Evolutionary conservation across 2,888 invertebrate genomes (phyloP).

Genomic region (Invenusta paracnida): DNA sequence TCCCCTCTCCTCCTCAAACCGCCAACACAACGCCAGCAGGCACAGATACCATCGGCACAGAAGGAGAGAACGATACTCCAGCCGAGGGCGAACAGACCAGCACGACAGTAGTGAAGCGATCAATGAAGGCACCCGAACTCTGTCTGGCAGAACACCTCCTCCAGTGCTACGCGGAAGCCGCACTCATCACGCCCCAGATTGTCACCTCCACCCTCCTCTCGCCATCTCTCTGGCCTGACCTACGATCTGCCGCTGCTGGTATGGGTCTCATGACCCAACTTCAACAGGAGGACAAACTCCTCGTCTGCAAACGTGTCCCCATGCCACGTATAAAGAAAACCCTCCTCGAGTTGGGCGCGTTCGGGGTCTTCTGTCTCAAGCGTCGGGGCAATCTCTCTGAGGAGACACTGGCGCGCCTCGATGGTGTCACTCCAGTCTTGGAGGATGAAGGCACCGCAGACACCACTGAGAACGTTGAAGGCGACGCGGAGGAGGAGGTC

Average conservation of each 20-base stretch:
- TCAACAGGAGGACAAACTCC: not conserved
- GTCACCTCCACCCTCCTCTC: not conserved
- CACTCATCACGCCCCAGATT: not conserved
- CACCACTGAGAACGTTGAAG: not conserved
- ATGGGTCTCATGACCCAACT: constrained; percentile 3
- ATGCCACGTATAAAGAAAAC: constrained; percentile 34
- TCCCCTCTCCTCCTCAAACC: not conserved
- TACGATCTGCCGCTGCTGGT: not conserved
- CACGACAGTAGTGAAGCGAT: not conserved
- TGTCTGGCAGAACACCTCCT: not conserved
- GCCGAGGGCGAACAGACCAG: not conserved
- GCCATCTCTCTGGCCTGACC: not conserved
- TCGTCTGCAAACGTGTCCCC: constrained; percentile 39
- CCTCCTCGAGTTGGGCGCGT: constrained; percentile 24
- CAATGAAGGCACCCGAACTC: not conserved
- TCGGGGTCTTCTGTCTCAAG: constrained; percentile 30
- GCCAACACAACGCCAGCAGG: not conserved
- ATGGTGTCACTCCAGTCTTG: not conserved
- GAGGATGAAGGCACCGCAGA: not conserved
- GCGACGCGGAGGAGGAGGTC: not conserved
- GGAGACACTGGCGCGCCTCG: not conserved
- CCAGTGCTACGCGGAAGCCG: constrained; percentile 32
- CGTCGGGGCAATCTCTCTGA: not conserved
- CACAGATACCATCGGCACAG: not conserved
- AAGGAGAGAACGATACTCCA: not conserved